phyloP scores from a whole-genome alignment of 2,113 vertebrate genomes.

The Microcebus ravelobensis region DNA sequence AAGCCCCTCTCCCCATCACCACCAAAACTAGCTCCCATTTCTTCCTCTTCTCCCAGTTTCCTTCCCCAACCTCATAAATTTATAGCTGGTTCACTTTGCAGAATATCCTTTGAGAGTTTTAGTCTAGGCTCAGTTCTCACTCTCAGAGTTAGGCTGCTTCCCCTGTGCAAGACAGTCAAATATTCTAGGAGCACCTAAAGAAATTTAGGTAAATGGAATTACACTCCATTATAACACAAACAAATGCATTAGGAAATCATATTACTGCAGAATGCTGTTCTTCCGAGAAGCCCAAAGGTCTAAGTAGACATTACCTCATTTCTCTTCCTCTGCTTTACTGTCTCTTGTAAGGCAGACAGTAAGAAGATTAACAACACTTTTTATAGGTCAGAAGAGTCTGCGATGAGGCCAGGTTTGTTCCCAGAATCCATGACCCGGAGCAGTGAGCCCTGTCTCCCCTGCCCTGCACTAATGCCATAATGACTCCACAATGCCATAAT shows the following conservation, averaged over 20 bases:
- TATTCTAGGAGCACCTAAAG: conserved; percentile 45
- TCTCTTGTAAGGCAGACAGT: conserved; percentile 54
- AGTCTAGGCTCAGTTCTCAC: not conserved
- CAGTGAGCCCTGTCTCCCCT: not conserved
- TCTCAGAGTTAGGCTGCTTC: not conserved
- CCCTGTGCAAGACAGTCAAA: not conserved
- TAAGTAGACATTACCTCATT: conserved; percentile 79
- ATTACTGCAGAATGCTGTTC: conserved; percentile 57
- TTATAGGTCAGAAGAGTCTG: conserved; percentile 42
- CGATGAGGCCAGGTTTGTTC: not conserved
- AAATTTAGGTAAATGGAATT: conserved; percentile 61
- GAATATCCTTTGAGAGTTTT: not conserved
- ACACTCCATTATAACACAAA: conserved; percentile 53
- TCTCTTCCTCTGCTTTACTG: conserved; percentile 31
- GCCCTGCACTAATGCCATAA: not conserved
- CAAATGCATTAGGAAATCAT: conserved; percentile 66
- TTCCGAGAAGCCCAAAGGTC: conserved; percentile 68
- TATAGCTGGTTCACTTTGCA: not conserved
- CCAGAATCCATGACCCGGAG: not conserved
- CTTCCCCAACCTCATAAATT: not conserved
- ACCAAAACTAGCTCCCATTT: not conserved
- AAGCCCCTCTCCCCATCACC: not conserved
- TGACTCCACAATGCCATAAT: not conserved
- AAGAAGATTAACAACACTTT: conserved; percentile 51
- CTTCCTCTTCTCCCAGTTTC: not conserved